Base-by-base conservation (phyloP, 1,140 invertebrate species). In the Penaeus indicus region DNA sequence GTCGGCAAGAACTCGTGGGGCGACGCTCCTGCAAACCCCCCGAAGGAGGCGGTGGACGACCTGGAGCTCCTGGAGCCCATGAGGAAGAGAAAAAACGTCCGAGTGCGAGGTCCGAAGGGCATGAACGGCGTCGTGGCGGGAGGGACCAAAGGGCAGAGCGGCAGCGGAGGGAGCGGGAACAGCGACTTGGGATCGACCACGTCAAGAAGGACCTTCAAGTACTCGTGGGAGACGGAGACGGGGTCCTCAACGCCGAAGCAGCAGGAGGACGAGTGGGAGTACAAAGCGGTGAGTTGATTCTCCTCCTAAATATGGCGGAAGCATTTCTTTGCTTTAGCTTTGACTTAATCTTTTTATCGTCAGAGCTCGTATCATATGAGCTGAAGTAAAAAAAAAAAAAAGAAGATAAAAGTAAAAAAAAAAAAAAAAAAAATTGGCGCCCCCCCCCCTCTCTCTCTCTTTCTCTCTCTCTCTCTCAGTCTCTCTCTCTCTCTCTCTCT, bases 241-340 rank as follows among this genome's bases (percentile, higher is more conserved):
- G 54, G 54, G 67, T 19, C 69, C 5, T 27, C 77, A 3, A 3
- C 21, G 21, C 62, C 83, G 3, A 87, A 72, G 38, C 67, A 79
- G n/a, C 81, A 88, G 13, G 88, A 78, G n/a, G 88, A 89, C 42
- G 88, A 89, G 77, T 89, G 88, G 88, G 88, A 89, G 63, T 89
- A 89, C 27, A 89, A 89, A 63, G 84, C 88, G 63, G 88, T 89
- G 38, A 89, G 88, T 85, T 19, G 5, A 0, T 63, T 22, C 10
- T 72, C 67, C 32, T 72, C 32, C 16, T 1, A 54, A 54, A 54
- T 54, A 54, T 10, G 13, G 13, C 8, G 47, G 47, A 13, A 10
- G 8, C 10, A 54, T 54, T 54, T 0, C 54, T 13, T 54, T 16
- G 54, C 16, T 32, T 32, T 32, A 32, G 32, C 32, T 32, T 32